Base-by-base conservation (phyloP, 2,113 vertebrate genomes). In the Struthio camelus region DNA sequence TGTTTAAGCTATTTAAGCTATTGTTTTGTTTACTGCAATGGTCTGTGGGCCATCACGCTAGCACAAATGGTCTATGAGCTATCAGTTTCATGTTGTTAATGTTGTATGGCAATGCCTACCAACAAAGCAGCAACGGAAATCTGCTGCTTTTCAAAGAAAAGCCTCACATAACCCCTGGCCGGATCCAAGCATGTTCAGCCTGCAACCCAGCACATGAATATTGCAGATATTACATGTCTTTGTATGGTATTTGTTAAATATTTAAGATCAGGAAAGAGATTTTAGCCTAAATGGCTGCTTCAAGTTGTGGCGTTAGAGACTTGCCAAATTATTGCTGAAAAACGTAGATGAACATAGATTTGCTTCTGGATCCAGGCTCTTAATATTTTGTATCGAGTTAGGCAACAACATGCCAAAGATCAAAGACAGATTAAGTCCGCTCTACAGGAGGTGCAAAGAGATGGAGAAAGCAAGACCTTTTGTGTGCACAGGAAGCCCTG, bases 171-270 rank as follows among this genome's bases (percentile, higher is more conserved):
- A 97, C 75, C 92, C 54, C 5, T 4, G 28, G 42, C 42, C 84
- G 91, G 89, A 78, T 66, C 53, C 70, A 61, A 91, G 14, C 79
- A 54, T 91, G 93, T 93, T 19, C 80, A 96, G 82, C 64, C 85
- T 87, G 81, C 91, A 7, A 1, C 62, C 12, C 7, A 54, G 87
- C 54, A 76, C 46, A 95, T 91, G 67, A 95, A 94, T 96, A 91
- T 80, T 96, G 93, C 82, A 96, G 54, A 11, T 94, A 92, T 95
- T 93, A 90, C 87, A 73, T 23, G 70, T 58, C 75, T 91, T 91
- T 85, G 70, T 53, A 65, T 36, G 71, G 62, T 77, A 89, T 91
- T 93, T 80, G 66, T 86, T 96, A 91, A 96, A 95, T 95, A 93
- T 95, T 96, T 96, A 32, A 96, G 62, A 32, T 62, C 34, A 20